Evolutionary conservation across 2,888 invertebrate genomes (phyloP).

Genomic region (Melieria omissa): DNA sequence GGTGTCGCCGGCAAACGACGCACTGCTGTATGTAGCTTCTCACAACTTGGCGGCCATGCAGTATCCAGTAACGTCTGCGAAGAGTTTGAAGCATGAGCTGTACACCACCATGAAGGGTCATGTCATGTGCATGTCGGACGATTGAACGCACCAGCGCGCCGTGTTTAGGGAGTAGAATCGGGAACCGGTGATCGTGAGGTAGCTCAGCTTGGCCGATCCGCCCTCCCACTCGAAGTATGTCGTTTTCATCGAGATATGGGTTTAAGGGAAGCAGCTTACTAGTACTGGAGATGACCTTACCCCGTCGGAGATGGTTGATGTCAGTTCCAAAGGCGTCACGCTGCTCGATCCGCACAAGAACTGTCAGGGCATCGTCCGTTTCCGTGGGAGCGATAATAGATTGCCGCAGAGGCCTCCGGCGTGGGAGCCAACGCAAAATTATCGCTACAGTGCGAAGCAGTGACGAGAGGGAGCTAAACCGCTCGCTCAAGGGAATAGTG

Average conservation of each 20-base stretch:
- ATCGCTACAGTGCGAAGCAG: background rate
- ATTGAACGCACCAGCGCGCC: background rate
- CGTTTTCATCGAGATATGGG: background rate
- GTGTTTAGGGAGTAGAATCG: background rate
- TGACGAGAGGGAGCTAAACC: constrained; percentile 1
- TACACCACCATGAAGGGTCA: constrained; percentile 24
- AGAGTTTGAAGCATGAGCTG: constrained; percentile 31
- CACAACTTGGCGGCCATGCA: constrained; percentile 26
- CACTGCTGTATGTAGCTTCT: constrained; percentile 24
- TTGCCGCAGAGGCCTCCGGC: background rate
- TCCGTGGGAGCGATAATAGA: background rate
- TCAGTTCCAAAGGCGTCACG: background rate
- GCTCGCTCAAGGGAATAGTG: background rate
- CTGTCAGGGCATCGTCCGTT: background rate
- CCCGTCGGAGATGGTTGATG: background rate
- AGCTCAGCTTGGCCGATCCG: constrained; percentile 2
- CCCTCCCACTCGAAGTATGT: background rate
- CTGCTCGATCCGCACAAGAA: background rate
- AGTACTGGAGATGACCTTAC: background rate
- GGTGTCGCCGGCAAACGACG: constrained; percentile 28
- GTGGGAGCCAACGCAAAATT: background rate
- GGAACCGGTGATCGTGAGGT: background rate
- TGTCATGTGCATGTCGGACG: constrained; percentile 17
- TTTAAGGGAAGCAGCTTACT: constrained; percentile 9
- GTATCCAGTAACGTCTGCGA: constrained; percentile 26